phyloP scores from a whole-genome alignment of 1,140 invertebrate genomes.

The Palaemon carinicauda region DNA sequence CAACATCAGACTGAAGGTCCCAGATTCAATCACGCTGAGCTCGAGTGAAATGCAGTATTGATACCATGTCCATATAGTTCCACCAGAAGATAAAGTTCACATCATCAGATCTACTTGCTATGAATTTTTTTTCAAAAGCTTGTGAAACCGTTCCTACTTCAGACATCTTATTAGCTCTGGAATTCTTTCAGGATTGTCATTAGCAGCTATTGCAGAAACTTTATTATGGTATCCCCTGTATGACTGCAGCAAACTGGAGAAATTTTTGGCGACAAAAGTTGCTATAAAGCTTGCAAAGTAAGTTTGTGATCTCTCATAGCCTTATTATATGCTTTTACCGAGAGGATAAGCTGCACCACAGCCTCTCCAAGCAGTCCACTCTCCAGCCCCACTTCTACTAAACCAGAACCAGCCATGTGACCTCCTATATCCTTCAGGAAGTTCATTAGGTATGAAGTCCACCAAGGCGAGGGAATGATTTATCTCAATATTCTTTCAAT shows the following conservation, averaged over 20 bases:
- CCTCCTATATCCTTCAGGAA: not conserved
- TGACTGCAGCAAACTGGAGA: not conserved
- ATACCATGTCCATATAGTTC: too few relatives aligned
- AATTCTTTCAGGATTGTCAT: slow-evolving; percentile 11
- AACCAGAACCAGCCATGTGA: not conserved
- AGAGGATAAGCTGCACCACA: not conserved
- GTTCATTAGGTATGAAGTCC: slow-evolving; percentile 20
- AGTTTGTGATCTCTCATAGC: too few relatives aligned
- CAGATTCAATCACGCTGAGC: not conserved
- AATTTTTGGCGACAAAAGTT: not conserved
- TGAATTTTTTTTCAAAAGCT: not conserved
- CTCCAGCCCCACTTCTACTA: slow-evolving; percentile 14
- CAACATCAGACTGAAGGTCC: not conserved
- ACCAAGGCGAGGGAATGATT: slow-evolving; percentile 13
- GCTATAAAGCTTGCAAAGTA: not conserved
- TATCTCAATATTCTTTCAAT: not conserved
- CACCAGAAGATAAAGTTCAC: too few relatives aligned
- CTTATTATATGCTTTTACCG: too few relatives aligned
- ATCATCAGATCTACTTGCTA: too few relatives aligned
- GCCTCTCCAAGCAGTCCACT: not conserved
- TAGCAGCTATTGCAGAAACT: not conserved
- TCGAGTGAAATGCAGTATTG: not conserved
- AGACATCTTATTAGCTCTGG: not conserved
- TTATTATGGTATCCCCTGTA: not conserved
- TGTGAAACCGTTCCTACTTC: not conserved